A percentile compares a stretch with the other conserved stretches of the same genome.
phyloP scores from a whole-genome alignment of 1,140 invertebrate species.

The Pristionchus pacificus region DNA sequence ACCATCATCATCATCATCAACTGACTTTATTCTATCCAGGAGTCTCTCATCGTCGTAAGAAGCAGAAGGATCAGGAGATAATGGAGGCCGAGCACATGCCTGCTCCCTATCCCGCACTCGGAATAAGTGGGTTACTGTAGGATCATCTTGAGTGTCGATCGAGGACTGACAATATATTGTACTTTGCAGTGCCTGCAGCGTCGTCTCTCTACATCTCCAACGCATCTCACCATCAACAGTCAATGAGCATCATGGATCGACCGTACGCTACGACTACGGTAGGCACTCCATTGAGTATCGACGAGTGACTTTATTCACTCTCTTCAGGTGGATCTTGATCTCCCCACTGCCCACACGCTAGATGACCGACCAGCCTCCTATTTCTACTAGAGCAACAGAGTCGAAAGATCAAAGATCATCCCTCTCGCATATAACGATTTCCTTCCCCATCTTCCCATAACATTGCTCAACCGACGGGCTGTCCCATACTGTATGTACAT shows the following conservation, averaged over 20 bases:
- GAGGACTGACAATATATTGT: too few relatives aligned
- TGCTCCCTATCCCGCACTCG: not conserved
- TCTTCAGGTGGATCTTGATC: slow-evolving; percentile 44
- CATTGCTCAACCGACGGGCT: not conserved
- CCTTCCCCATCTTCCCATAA: too few relatives aligned
- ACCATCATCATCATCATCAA: too few relatives aligned
- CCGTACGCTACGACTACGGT: slow-evolving; percentile 8
- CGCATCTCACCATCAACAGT: not conserved
- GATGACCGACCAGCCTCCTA: slow-evolving; percentile 48
- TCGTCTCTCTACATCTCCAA: not conserved
- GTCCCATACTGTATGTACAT: not conserved
- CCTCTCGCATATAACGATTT: not conserved
- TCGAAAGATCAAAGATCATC: not conserved
- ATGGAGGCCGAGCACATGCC: slow-evolving; percentile 43
- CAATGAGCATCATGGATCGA: slow-evolving; percentile 3
- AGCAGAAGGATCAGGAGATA: slow-evolving; percentile 55
- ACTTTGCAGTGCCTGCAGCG: not conserved
- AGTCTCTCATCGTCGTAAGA: slow-evolving; percentile 56
- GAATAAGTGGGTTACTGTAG: not conserved
- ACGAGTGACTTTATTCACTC: slow-evolving; percentile 8
- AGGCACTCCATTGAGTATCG: not conserved
- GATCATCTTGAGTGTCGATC: too few relatives aligned
- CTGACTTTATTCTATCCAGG: too few relatives aligned
- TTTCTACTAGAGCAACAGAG: slow-evolving; percentile 12
- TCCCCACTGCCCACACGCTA: slow-evolving; percentile 53